Evolutionary conservation across 1,140 invertebrate genomes (phyloP).

Genomic region (Monomorium pharaonis): DNA sequence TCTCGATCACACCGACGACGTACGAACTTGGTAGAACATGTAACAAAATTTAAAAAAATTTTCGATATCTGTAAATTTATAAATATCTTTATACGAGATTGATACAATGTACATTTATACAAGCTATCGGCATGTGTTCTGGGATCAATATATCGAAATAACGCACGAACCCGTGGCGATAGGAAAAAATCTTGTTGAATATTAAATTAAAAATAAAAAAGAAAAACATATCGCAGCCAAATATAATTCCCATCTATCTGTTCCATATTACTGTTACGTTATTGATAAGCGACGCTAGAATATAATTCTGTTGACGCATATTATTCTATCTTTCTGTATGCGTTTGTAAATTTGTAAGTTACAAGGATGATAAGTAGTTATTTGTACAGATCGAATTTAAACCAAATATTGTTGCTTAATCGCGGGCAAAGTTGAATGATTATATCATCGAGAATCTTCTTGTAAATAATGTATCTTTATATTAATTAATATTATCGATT

Average conservation of each 20-base stretch:
- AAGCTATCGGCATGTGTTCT: conserved; percentile 77
- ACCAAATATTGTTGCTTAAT: background rate
- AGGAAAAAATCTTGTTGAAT: conserved; percentile 64
- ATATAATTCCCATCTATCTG: conserved; percentile 20
- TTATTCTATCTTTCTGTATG: conserved; percentile 33
- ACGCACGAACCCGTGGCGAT: conserved; percentile 65
- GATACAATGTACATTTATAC: conserved; percentile 64
- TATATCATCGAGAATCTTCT: background rate
- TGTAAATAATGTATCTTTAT: conserved; percentile 46
- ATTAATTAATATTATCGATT: conserved; percentile 27
- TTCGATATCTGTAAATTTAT: conserved; percentile 70
- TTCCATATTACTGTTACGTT: conserved; percentile 48
- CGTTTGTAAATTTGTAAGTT: conserved; percentile 55
- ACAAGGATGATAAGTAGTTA: conserved; percentile 9
- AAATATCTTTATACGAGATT: conserved; percentile 70
- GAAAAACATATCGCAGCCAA: conserved; percentile 57
- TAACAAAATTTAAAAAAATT: conserved; percentile 23
- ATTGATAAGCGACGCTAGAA: conserved; percentile 42
- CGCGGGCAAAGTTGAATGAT: background rate
- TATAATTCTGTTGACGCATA: conserved; percentile 45
- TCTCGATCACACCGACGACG: background rate
- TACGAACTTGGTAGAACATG: background rate
- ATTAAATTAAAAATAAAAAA: conserved; percentile 57
- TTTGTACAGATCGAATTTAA: conserved; percentile 24
- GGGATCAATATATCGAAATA: conserved; percentile 81